phyloP scores from a whole-genome alignment of 2,113 vertebrate species.

The Vicugna pacos region DNA sequence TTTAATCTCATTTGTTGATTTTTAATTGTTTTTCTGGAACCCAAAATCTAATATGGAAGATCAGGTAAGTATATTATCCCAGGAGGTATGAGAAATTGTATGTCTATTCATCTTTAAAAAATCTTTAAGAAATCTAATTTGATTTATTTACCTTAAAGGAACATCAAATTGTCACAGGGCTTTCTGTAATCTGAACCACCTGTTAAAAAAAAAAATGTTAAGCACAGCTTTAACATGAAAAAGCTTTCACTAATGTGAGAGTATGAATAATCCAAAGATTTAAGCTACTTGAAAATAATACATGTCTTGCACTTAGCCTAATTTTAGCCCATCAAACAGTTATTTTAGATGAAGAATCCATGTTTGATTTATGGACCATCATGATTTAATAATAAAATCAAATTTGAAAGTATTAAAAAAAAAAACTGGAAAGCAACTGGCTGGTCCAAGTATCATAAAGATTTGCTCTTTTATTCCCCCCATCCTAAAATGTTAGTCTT shows the following conservation, averaged over 20 bases:
- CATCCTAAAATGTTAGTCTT: not conserved
- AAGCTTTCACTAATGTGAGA: slow-evolving; percentile 11
- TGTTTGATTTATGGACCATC: slow-evolving; percentile 35
- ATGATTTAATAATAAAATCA: slow-evolving; percentile 39
- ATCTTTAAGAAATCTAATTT: slow-evolving; percentile 38
- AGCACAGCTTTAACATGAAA: not conserved
- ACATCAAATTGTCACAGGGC: slow-evolving; percentile 13
- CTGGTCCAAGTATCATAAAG: not conserved
- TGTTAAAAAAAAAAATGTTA: slow-evolving; percentile 10
- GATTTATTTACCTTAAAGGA: slow-evolving; percentile 35
- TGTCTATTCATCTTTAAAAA: not conserved
- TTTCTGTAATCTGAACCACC: slow-evolving; percentile 47
- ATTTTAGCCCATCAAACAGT: not conserved
- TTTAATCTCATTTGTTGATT: not conserved
- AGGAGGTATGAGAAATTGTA: not conserved
- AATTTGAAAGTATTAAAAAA: slow-evolving; percentile 26
- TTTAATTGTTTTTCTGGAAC: not conserved
- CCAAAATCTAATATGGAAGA: not conserved
- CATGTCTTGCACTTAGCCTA: not conserved
- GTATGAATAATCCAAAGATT: slow-evolving; percentile 58
- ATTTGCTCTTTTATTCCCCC: not conserved
- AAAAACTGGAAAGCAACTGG: not conserved
- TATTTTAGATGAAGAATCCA: slow-evolving; percentile 60
- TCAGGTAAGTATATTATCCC: not conserved
- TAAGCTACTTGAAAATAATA: slow-evolving; percentile 47